These are phyloP conservation scores for Halcyon malimbica DNA, from an alignment of 2,113 vertebrate species.

Conservation along the genomic window DNA sequence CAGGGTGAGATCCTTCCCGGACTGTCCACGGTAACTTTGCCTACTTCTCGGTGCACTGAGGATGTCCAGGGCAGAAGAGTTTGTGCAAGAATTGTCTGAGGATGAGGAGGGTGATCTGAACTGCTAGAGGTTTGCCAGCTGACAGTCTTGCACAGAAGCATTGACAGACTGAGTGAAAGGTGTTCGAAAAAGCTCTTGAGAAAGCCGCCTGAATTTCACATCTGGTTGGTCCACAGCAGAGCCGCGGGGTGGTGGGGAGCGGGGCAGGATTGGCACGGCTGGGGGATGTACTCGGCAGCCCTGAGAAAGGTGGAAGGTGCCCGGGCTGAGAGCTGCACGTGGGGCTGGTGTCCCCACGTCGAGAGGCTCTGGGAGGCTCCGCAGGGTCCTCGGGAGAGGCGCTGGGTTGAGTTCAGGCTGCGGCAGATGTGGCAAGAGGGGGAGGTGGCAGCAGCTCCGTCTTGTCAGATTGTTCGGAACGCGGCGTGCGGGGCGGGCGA, in stretches of 20 bases:
- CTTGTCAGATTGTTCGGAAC: neutral
- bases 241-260: rapidly evolving
- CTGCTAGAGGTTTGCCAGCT: neutral
- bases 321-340: rapidly evolving
- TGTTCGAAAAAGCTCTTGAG: neutral
- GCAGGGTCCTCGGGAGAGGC: neutral
- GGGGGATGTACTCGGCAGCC: neutral
- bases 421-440: neutral
- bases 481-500: neutral
- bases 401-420: neutral
- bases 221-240: neutral
- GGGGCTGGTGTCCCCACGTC: rapidly evolving
- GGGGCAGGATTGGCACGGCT: neutral
- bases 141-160: neutral
- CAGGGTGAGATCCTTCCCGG: neutral
- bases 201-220: neutral
- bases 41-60: neutral
- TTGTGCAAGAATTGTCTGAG: neutral
- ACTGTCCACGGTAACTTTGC: neutral
- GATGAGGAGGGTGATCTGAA: neutral
- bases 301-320: rapidly evolving
- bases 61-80: neutral
- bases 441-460: neutral
- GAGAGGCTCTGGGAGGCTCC: neutral
- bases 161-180: neutral